These are phyloP conservation scores for Diplolepis rosae DNA, from an alignment of 2,888 invertebrate species.

Conservation along the genomic window DNA sequence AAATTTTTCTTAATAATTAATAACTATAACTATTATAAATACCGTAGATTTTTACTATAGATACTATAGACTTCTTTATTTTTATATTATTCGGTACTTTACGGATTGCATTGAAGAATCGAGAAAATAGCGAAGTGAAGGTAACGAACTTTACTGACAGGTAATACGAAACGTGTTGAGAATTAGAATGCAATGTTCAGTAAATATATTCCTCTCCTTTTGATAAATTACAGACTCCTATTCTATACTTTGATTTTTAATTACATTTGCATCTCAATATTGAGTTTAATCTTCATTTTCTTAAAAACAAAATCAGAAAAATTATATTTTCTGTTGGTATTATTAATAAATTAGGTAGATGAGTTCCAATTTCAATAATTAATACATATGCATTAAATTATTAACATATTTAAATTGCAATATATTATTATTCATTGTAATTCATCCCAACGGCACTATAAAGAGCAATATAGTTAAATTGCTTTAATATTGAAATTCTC, in stretches of 20 bases:
- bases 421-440: not conserved
- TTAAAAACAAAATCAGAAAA: not conserved
- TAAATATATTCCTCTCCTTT: not conserved
- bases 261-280: not conserved
- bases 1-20: too few species aligned
- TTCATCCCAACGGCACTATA: not conserved
- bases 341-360: not conserved
- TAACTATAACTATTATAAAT: too few species aligned
- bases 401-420: not conserved
- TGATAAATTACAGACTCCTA: not conserved
- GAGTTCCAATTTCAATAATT: not conserved
- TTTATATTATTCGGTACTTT: not conserved
- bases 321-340: not conserved
- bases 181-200: not conserved
- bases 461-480: not conserved
- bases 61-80: too few species aligned
- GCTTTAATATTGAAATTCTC: not conserved
- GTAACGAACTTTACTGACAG: constrained; percentile 23
- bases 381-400: too few species aligned
- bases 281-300: not conserved
- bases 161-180: constrained; percentile 25
- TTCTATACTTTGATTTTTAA: not conserved
- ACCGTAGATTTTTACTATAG: too few species aligned
- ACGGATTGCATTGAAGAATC: not conserved
- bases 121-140: constrained; percentile 7